Base-by-base conservation (phyloP, 2,888 invertebrate species). In the Dromius quadrimaculatus region DNA sequence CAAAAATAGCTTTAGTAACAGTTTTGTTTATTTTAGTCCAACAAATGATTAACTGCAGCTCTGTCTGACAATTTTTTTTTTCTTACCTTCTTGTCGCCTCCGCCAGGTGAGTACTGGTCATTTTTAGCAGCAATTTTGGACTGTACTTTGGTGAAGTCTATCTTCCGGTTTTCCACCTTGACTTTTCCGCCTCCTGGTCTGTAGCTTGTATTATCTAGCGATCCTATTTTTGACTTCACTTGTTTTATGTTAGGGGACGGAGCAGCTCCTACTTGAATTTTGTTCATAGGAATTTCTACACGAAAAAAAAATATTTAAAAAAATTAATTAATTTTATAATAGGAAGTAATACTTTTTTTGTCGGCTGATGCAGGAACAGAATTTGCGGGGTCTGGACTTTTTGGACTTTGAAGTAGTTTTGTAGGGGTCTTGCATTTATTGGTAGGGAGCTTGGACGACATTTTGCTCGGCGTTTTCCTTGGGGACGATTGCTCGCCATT, bases 51-150 rank as follows among this genome's bases (percentile, higher is more conserved):
- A n/a, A n/a, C n/a, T n/a, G n/a, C n/a, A n/a, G n/a, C n/a, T n/a
- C n/a, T n/a, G n/a, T n/a, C n/a, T n/a, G n/a, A n/a, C n/a, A n/a
- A n/a, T n/a, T n/a, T n/a, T n/a, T n/a, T n/a, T 32, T 32, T 19
- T 41, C 73, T 76, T 84, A 94, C 95, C 91, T 97, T 96, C 81
- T 94, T 94, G 75, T 94, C 92, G 36, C 97, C 95, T 74, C 95
- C 94, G 77, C 91, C 91, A 0, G 97, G 93, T 72, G 86, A 85
- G 77, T 97, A 96, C 73, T 88, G 88, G 71, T 97, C 95, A 79
- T 96, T 97, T 82, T 95, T 92, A 61, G 96, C 95, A 63, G 94
- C 94, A 79, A 97, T 93, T 83, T 92, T 92, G 2, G 96, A 91
- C 66, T 92, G 89, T 0, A 92, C 92, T 75, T 91, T 91, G 78